Evolutionary conservation across 2,797 vertebrate genomes (phyloP).

Genomic region (Mormyrops attenuatus): DNA sequence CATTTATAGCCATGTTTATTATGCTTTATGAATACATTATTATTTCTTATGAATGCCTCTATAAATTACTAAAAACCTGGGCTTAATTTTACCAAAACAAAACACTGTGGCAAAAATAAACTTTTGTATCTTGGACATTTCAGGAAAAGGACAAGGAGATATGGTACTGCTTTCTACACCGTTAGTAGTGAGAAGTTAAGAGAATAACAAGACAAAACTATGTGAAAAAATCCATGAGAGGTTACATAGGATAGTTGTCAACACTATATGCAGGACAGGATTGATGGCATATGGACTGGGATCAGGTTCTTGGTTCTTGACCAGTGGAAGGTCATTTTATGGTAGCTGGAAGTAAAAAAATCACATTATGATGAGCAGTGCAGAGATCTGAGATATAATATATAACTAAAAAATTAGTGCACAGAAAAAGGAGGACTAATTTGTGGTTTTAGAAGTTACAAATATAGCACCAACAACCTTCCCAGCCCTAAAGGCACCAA

Average conservation of each 20-base stretch:
- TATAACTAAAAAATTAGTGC: not conserved
- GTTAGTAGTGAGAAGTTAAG: not conserved
- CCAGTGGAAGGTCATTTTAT: not conserved
- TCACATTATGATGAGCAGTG: not conserved
- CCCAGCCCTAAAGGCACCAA: not conserved
- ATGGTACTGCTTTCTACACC: not conserved
- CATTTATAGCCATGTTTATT: not conserved
- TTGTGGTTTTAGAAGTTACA: not conserved
- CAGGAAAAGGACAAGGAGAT: not conserved
- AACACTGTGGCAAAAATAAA: not conserved
- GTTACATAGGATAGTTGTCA: not conserved
- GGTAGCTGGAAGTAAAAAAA: not conserved
- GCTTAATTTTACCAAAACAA: not conserved
- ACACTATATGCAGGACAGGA: not conserved
- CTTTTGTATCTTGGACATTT: not conserved
- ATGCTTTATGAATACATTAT: not conserved
- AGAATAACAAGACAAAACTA: not conserved
- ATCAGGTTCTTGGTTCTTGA: not conserved
- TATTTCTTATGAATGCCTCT: not conserved
- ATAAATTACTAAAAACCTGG: not conserved
- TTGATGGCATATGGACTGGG: not conserved
- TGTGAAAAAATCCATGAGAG: not conserved
- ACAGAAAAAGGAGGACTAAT: not conserved
- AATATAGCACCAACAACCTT: not conserved
- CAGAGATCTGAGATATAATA: not conserved